Conservation (phyloP, 2,113 vertebrate species). For the Pollimyrus isidori region DNA sequence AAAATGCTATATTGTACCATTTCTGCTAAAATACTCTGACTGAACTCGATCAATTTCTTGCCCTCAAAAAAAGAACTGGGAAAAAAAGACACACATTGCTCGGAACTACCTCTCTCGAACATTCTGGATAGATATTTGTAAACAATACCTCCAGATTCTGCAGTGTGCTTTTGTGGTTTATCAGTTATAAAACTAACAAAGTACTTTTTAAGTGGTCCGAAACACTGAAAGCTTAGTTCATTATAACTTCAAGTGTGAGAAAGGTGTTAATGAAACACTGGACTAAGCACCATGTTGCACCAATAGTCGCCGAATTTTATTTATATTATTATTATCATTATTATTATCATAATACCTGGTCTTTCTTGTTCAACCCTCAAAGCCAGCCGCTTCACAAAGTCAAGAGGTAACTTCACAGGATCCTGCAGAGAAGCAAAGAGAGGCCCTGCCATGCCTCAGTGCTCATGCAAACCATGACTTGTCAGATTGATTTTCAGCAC, state of each 20-base stretch:
- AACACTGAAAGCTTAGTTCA: background rate
- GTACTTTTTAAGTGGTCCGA: background rate
- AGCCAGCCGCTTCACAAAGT: conserved; percentile 87
- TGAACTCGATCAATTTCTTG: background rate
- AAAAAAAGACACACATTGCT: background rate
- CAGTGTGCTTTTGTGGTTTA: background rate
- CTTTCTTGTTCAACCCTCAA: conserved; percentile 87
- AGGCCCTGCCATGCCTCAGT: background rate
- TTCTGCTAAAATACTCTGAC: background rate
- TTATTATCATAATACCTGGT: conserved; percentile 65
- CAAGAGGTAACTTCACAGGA: conserved; percentile 85
- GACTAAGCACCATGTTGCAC: background rate
- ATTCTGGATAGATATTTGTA: background rate
- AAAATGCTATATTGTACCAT: background rate
- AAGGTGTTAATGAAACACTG: background rate
- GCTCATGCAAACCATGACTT: background rate
- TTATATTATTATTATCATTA: background rate
- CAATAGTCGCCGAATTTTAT: background rate
- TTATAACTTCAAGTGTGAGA: background rate
- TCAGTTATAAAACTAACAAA: background rate
- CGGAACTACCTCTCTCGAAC: background rate
- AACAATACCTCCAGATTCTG: background rate
- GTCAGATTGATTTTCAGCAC: background rate
- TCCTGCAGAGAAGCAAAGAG: conserved; percentile 63
- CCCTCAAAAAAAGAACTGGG: background rate